A percentile compares a stretch with the other conserved stretches of the same genome.
Evolutionary conservation across 2,797 vertebrate genomes (phyloP).

Genomic region (Bradypus variegatus): DNA sequence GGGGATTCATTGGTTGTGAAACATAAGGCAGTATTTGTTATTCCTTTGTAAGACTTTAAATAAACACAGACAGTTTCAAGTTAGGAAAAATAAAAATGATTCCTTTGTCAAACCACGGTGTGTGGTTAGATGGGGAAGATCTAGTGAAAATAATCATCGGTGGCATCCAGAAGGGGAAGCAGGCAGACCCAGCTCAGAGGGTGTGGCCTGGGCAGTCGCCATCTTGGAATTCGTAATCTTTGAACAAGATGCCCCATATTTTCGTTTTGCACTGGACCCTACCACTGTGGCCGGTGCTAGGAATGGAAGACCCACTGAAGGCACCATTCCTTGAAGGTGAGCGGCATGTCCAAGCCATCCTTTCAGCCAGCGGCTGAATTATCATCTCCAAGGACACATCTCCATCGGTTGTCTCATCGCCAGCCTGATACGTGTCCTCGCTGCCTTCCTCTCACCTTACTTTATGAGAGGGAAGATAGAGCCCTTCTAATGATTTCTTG

Average conservation of each 20-base stretch:
- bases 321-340: not conserved
- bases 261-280: not conserved
- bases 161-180: not conserved
- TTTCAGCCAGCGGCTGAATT: fast-evolving
- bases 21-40: not conserved
- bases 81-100: not conserved
- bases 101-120: not conserved
- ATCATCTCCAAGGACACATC: not conserved
- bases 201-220: fast-evolving
- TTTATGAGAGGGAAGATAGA: not conserved
- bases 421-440: not conserved
- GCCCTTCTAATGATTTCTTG: not conserved
- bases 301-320: fast-evolving
- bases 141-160: fast-evolving
- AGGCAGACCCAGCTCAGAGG: fast-evolving
- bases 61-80: not conserved
- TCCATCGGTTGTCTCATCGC: fast-evolving
- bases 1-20: not conserved
- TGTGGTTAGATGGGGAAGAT: not conserved
- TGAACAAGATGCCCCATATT: not conserved
- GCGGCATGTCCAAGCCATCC: fast-evolving
- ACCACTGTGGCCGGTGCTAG: not conserved
- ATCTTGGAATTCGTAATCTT: not conserved
- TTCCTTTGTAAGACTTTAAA: not conserved
- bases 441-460: not conserved